These are phyloP conservation scores for Drosophila picticornis DNA, from an alignment of 2,888 invertebrate species.

Conservation along the genomic window DNA sequence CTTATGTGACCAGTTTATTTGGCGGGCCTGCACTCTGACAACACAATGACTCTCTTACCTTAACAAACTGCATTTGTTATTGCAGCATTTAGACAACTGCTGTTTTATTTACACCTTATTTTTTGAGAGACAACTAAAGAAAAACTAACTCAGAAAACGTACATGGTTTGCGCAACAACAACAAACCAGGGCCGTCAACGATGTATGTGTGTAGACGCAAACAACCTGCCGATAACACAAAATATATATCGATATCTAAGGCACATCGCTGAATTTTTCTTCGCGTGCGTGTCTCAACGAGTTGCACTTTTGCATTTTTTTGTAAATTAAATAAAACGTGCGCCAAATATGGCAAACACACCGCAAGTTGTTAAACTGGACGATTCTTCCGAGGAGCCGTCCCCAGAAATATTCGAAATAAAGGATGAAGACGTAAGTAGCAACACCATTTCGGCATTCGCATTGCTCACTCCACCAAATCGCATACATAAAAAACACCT, in stretches of 20 bases:
- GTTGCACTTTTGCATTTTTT: slow-evolving; percentile 26
- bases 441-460: slow-evolving; percentile 1
- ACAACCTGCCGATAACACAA: slow-evolving; percentile 28
- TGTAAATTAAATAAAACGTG: slow-evolving; percentile 25
- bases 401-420: slow-evolving; percentile 45
- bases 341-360: slow-evolving; percentile 54
- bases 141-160: slow-evolving; percentile 2
- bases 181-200: slow-evolving; percentile 27
- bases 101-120: background rate
- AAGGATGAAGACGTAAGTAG: slow-evolving; percentile 72
- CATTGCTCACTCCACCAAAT: slow-evolving; percentile 14
- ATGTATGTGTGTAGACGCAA: background rate
- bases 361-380: slow-evolving; percentile 41
- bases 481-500: slow-evolving; percentile 11
- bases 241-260: slow-evolving; percentile 14
- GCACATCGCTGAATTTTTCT: slow-evolving; percentile 48
- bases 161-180: slow-evolving; percentile 32
- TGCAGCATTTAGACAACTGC: slow-evolving; percentile 1
- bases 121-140: background rate
- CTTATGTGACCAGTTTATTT: background rate
- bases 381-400: slow-evolving; percentile 23
- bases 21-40: background rate
- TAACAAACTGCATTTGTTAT: slow-evolving; percentile 36
- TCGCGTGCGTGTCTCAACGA: slow-evolving; percentile 53
- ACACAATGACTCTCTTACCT: slow-evolving; percentile 21